Conservation (phyloP, 2,888 invertebrate genomes). For the Cloeon dipterum region DNA sequence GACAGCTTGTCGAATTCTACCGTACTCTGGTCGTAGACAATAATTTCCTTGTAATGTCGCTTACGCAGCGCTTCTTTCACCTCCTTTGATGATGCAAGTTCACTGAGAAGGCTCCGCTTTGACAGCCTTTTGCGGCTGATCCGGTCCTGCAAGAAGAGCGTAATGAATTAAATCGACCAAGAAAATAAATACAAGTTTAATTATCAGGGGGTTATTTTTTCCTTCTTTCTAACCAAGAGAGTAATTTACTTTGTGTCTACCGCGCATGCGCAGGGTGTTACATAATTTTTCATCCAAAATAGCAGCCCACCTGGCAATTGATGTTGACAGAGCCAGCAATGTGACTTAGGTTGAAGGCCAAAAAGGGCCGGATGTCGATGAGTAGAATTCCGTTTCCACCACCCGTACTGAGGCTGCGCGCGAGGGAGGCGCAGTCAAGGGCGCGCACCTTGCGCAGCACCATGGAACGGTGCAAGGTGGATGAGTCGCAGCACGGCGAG, state of each 20-base stretch:
- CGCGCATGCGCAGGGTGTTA: too few relatives aligned
- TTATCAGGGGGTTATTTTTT: too few relatives aligned
- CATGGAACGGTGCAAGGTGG: conserved; percentile 24
- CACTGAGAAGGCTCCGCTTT: conserved; percentile 38
- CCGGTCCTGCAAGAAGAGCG: conserved; percentile 39
- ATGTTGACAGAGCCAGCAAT: conserved; percentile 43
- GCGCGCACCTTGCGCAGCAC: conserved; percentile 26
- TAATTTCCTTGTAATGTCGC: conserved; percentile 30
- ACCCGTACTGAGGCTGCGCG: conserved; percentile 11
- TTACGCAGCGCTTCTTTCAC: conserved; percentile 35
- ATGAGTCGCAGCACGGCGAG: conserved; percentile 24
- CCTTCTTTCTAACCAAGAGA: too few relatives aligned
- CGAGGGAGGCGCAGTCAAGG: conserved; percentile 24
- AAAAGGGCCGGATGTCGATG: conserved; percentile 42
- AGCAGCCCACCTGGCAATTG: too few relatives aligned
- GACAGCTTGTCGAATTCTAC: conserved; percentile 31
- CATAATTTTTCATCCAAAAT: too few relatives aligned
- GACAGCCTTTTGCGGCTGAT: conserved; percentile 40
- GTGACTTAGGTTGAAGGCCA: conserved; percentile 43
- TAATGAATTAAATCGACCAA: too few relatives aligned
- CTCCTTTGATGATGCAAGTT: conserved; percentile 36
- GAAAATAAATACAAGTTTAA: too few relatives aligned
- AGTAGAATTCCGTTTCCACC: conserved; percentile 21
- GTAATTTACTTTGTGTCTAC: too few relatives aligned
- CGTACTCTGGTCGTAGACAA: conserved; percentile 30